Base-by-base conservation (phyloP, 2,888 invertebrate species). In the Chydorus sphaericus region DNA sequence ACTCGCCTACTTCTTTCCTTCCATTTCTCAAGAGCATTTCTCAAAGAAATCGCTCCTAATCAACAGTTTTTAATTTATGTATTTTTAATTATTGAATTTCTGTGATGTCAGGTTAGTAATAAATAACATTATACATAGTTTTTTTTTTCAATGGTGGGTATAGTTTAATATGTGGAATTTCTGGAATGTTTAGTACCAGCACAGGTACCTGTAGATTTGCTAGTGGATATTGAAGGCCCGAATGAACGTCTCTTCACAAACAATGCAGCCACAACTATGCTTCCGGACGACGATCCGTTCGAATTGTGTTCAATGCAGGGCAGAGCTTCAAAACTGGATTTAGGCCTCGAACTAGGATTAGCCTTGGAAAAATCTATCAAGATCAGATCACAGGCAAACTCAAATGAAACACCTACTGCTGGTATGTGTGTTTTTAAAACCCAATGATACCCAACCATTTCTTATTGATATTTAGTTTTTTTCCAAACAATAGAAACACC, bases 341-440 rank as follows among this genome's bases (percentile, higher is more conserved):
- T 44, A 26, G 44, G 44, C 3, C 23, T 44, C 14, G 44, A 44
- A 26, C 26, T 44, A 4, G 44, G 44, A 23, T 28, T 44, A 14
- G 44, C 44, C 28, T 23, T 44, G n/a, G 44, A 44, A 10, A 44
- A 44, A 44, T 44, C 44, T n/a, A 44, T 44, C 44, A 44, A 44
- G 28, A 26, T 44, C 14, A 23, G 44, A 44, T 44, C 39, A 18
- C 39, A 16, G 1, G 18, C 44, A 11, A 23, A 44, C 10, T 14
- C 23, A 5, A 23, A 44, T 26, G 44, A 44, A 11, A 26, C 26
- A 23, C n/a, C 44, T 14, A 16, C 44, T 26, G 44, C 44, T 26
- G 44, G 44, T 44, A 16, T 4, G 11, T 10, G 23, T 20, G 23
- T 18, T 14, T 4, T 14, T 28, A 44, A 44, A 23, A 44, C 20